Percentiles rank a stretch among this genome's conserved stretches.
Evolutionary conservation across 2,797 vertebrate species (phyloP).

Genomic region (Tangara arthus): DNA sequence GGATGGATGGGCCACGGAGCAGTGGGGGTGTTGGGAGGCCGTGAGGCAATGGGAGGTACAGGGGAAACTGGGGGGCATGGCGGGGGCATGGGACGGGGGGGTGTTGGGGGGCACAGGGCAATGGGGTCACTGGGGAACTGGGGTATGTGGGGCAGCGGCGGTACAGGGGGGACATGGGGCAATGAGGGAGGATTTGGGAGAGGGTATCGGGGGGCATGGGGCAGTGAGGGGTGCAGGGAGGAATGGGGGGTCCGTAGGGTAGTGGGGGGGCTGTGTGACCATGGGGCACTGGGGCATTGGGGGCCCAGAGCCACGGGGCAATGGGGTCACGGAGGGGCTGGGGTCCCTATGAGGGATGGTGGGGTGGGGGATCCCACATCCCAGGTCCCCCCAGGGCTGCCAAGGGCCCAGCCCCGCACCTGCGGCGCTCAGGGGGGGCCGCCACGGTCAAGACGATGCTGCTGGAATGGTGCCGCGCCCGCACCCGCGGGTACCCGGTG

Average conservation of each 20-base stretch:
- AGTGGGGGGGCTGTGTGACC: not conserved
- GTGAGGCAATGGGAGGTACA: not conserved
- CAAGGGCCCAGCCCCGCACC: conserved; percentile 60
- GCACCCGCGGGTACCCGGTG: conserved; percentile 75
- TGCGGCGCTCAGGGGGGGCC: conserved; percentile 34
- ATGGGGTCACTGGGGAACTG: not conserved
- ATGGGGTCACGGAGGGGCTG: not conserved
- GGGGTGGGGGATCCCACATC: not conserved
- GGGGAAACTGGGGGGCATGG: not conserved
- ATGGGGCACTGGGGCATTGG: fast-evolving
- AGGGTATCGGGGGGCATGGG: not conserved
- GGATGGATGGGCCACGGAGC: not conserved
- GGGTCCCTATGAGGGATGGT: not conserved
- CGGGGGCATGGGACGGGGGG: fast-evolving
- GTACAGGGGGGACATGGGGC: no score
- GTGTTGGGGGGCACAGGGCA: not conserved
- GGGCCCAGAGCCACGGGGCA: not conserved
- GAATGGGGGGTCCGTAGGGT: not conserved
- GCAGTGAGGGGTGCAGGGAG: no score
- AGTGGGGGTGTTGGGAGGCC: not conserved
- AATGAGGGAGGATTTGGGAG: not conserved
- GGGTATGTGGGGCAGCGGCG: not conserved
- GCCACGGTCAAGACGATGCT: conserved; percentile 75
- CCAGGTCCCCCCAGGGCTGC: conserved; percentile 56
- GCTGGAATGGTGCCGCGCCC: conserved; percentile 76